Base-by-base conservation (phyloP, 2,888 invertebrate species). In the Dryobota labecula region DNA sequence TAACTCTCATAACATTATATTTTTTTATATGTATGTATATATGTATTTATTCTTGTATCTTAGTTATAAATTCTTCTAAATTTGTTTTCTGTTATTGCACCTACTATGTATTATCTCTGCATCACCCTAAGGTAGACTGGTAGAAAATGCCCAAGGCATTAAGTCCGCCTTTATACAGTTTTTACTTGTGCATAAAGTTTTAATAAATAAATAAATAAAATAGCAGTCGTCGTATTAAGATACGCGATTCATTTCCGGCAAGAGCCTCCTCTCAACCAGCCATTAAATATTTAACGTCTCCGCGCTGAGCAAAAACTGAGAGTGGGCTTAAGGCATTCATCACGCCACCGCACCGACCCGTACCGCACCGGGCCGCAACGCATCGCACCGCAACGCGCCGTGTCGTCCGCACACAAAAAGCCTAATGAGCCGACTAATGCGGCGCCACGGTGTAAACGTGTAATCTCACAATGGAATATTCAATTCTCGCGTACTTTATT, bases 191-290 rank as follows among this genome's bases (percentile, higher is more conserved):
- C n/a, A n/a, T n/a, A n/a, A n/a, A n/a, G n/a, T n/a, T n/a, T n/a
- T n/a, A n/a, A n/a, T n/a, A n/a, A n/a, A n/a, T n/a, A n/a, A n/a
- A n/a, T n/a, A n/a, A n/a, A n/a, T 64, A 67, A 78, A 82, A 82
- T 77, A 78, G 63, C 82, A 78, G 78, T 81, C 77, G 53, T 70
- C 43, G 63, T 62, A 82, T 78, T 82, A 78, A 82, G 72, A 82
- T 73, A 78, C 62, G 69, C 43, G 69, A 82, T 69, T 82, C 58
- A 80, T 80, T 78, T 82, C 83, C 63, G 69, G 63, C 43, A 53
- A 73, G 68, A 69, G 69, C 73, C 69, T 65, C 41, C 72, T 78
- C 79, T 82, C 79, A 70, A 54, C 72, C 78, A 41, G 43, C 24
- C 61, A 54, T 82, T 82, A 70, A 82, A 80, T 80, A 80, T 80